A percentile compares a stretch with the other conserved stretches of the same genome.
phyloP scores from a whole-genome alignment of 2,888 invertebrate species.

The Lycocerus yunnanus region DNA sequence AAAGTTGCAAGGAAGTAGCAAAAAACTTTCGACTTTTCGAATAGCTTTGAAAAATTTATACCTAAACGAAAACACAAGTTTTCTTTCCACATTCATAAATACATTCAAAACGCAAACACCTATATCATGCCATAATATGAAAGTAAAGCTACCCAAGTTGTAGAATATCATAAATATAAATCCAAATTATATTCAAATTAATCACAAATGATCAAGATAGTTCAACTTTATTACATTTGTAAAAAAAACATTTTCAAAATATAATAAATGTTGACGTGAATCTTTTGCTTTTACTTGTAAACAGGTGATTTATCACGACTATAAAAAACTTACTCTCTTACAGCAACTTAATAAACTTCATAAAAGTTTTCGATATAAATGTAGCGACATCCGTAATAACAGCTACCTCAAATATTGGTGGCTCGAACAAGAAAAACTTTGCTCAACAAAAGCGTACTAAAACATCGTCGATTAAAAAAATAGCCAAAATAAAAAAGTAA shows the following conservation, averaged over 20 bases:
- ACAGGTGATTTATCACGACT: constrained; percentile 18
- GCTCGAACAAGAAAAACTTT: constrained; percentile 3
- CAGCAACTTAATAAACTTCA: constrained; percentile 14
- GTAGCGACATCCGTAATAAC: constrained; percentile 3
- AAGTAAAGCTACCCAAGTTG: neutral
- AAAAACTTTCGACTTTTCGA: neutral
- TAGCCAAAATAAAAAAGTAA: neutral
- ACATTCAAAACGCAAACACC: neutral
- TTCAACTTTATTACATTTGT: neutral
- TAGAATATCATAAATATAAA: neutral
- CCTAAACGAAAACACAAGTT: neutral
- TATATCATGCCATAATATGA: neutral
- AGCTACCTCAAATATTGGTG: constrained; percentile 3
- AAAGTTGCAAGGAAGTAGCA: neutral
- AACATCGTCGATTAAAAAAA: constrained; percentile 1
- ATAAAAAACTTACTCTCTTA: constrained; percentile 12
- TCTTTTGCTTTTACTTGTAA: constrained; percentile 12
- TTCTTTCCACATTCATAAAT: neutral
- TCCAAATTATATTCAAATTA: constrained; percentile 5
- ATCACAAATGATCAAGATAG: neutral
- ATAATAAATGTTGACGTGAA: constrained; percentile 10
- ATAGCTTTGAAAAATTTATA: neutral
- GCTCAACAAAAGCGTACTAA: neutral
- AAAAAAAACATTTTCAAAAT: constrained; percentile 4
- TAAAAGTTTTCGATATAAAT: constrained; percentile 9